A percentile compares a stretch with the other conserved stretches of the same genome.
These are phyloP conservation scores for Sprattus sprattus DNA, from an alignment of 2,113 vertebrate genomes.

Conservation along the genomic window DNA sequence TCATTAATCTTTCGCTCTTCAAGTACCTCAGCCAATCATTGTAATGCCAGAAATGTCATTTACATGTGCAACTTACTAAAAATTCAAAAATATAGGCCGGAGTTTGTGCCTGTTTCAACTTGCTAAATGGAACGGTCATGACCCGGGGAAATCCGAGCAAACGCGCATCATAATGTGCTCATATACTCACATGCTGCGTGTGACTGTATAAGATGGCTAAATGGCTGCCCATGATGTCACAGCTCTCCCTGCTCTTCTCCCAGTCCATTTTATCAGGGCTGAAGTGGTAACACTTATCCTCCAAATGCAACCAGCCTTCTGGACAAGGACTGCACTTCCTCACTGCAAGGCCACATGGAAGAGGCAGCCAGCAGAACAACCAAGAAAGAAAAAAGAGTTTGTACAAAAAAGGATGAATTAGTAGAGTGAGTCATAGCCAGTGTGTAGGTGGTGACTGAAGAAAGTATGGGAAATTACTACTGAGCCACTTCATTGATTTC, in stretches of 20 bases:
- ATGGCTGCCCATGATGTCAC: slow-evolving; percentile 53
- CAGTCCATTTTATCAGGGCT: slow-evolving; percentile 60
- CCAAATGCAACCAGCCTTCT: slow-evolving; percentile 47
- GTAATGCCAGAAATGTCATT: not conserved
- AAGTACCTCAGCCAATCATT: not conserved
- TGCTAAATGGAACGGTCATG: not conserved
- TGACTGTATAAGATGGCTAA: slow-evolving; percentile 58
- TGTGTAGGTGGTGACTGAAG: not conserved
- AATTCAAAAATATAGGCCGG: not conserved
- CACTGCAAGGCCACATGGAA: slow-evolving; percentile 27
- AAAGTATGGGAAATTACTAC: not conserved
- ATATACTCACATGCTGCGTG: slow-evolving; percentile 52
- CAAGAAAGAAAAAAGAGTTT: slow-evolving; percentile 4
- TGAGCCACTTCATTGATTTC: not conserved
- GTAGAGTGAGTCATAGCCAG: not conserved
- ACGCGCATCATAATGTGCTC: not conserved
- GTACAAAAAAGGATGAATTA: not conserved
- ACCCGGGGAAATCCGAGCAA: not conserved
- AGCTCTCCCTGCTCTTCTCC: slow-evolving; percentile 54
- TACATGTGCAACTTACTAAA: not conserved
- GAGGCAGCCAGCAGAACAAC: not conserved
- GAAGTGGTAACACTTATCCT: slow-evolving; percentile 57
- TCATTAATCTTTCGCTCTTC: too few relatives aligned
- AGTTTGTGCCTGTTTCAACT: too few relatives aligned
- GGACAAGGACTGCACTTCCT: slow-evolving; percentile 54